Conservation (phyloP, 2,888 invertebrate genomes). For the Thalpophila matura region DNA sequence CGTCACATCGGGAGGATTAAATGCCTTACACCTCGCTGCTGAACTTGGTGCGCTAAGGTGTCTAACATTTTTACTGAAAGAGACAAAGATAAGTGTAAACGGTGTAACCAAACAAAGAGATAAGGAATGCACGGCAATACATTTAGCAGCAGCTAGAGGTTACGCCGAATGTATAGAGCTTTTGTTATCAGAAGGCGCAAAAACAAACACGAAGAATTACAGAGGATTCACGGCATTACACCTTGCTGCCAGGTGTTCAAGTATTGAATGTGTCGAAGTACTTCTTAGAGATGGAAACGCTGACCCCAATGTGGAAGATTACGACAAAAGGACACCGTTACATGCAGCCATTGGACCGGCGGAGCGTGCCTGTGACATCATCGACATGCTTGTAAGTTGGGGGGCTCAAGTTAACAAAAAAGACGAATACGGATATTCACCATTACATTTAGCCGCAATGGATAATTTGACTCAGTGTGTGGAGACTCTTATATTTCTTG, state of each 20-base stretch:
- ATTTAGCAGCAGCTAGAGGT: slow-evolving; percentile 97
- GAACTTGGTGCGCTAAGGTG: slow-evolving; percentile 94
- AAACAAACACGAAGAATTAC: slow-evolving; percentile 94
- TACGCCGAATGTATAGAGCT: slow-evolving; percentile 95
- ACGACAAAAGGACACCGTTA: slow-evolving; percentile 94
- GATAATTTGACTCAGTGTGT: slow-evolving; percentile 96
- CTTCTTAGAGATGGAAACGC: slow-evolving; percentile 94
- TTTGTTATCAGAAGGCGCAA: slow-evolving; percentile 94
- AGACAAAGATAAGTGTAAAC: slow-evolving; percentile 93
- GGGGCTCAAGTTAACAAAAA: slow-evolving; percentile 95
- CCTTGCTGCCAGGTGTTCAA: slow-evolving; percentile 95
- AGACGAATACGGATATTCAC: slow-evolving; percentile 96
- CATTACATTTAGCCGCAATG: slow-evolving; percentile 95
- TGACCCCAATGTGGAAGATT: slow-evolving; percentile 95
- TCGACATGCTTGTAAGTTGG: slow-evolving; percentile 94
- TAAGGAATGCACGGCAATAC: slow-evolving; percentile 94
- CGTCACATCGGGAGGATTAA: slow-evolving; percentile 93
- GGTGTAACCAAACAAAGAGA: slow-evolving; percentile 93
- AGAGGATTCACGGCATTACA: slow-evolving; percentile 97
- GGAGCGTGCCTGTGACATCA: slow-evolving; percentile 94
- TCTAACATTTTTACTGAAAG: slow-evolving; percentile 93
- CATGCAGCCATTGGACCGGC: slow-evolving; percentile 96
- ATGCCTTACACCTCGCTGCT: slow-evolving; percentile 95
- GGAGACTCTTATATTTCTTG: slow-evolving; percentile 95
- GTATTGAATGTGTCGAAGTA: slow-evolving; percentile 95